Evolutionary conservation across 2,113 vertebrate species (phyloP).

Genomic region (Siniperca knerii): DNA sequence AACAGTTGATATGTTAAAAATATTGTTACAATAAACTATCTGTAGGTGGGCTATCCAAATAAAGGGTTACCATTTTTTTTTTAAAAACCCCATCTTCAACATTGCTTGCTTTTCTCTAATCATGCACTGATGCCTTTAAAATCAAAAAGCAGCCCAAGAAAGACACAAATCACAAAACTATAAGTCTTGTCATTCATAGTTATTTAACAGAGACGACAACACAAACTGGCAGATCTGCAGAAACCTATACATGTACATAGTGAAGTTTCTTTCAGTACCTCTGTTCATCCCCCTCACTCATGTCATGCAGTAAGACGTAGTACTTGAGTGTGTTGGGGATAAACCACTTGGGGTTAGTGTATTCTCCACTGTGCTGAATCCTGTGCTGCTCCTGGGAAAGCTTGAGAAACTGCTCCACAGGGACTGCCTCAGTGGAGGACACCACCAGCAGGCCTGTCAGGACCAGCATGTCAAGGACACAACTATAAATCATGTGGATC

Average conservation of each 20-base stretch:
- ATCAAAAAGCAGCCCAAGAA: neutral
- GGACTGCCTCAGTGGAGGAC: conserved; percentile 91
- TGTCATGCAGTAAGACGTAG: conserved; percentile 95
- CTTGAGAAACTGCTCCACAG: conserved; percentile 95
- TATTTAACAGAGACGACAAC: neutral
- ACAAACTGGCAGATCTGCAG: neutral
- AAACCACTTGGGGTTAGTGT: conserved; percentile 95
- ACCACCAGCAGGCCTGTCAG: conserved; percentile 94
- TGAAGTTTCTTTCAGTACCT: conserved; percentile 80
- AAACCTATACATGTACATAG: neutral
- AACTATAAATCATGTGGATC: neutral
- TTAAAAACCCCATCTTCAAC: neutral
- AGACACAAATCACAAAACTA: neutral
- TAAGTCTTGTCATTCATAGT: neutral
- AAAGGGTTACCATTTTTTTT: too few relatives aligned
- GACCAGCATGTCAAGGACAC: conserved; percentile 63
- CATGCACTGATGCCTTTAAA: neutral
- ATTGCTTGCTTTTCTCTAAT: neutral
- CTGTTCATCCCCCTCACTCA: conserved; percentile 91
- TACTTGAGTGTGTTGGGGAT: conserved; percentile 99
- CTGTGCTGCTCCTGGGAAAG: conserved; percentile 97
- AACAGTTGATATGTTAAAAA: too few relatives aligned
- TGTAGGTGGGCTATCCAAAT: too few relatives aligned
- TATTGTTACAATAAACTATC: too few relatives aligned
- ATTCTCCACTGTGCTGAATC: conserved; percentile 96